Percentiles rank a stretch among this genome's conserved stretches.
These are phyloP conservation scores for Crotalus adamanteus DNA, from an alignment of 2,797 vertebrate species.

Conservation along the genomic window DNA sequence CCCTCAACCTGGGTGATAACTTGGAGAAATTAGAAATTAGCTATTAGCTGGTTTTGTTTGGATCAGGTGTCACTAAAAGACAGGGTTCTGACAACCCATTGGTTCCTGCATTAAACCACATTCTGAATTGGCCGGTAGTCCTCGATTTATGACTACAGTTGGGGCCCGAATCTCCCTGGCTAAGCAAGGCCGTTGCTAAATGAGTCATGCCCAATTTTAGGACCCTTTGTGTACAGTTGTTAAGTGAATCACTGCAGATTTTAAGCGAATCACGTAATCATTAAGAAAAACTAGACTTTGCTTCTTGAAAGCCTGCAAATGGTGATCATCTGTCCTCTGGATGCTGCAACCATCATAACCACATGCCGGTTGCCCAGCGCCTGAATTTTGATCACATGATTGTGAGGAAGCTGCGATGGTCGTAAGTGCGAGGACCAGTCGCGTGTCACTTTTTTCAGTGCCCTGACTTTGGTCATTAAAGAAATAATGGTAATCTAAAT, in stretches of 20 bases:
- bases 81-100: background rate
- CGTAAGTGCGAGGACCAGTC: background rate
- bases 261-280: rapidly evolving
- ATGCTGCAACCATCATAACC: background rate
- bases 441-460: background rate
- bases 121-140: background rate
- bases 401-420: background rate
- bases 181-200: background rate
- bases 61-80: background rate
- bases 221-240: background rate
- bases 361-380: background rate
- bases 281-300: background rate
- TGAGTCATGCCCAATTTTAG: no score
- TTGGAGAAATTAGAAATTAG: background rate
- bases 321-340: background rate
- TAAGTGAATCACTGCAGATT: background rate
- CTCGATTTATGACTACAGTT: background rate
- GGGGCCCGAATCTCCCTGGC: background rate
- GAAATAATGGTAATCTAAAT: background rate
- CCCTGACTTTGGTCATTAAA: background rate
- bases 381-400: background rate
- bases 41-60: background rate
- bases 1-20: background rate
- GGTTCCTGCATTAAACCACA: background rate
- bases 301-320: background rate